Evolutionary conservation across 2,113 vertebrate species (phyloP), one percentile per base, ranked within the genome.

Genomic region (Agapornis roseicollis): DNA sequence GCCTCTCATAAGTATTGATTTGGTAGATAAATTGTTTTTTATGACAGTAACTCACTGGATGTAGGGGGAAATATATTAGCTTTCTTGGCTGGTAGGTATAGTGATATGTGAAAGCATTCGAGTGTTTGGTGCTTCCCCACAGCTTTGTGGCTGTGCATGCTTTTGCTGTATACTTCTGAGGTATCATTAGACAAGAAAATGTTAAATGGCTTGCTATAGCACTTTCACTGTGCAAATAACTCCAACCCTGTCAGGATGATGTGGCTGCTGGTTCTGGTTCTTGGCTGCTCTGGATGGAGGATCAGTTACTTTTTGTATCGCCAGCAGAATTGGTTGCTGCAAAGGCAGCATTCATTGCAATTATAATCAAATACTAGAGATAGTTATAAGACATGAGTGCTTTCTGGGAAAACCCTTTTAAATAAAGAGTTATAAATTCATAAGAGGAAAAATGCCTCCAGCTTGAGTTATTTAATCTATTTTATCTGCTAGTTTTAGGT

Each of bases 401-500:
- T 90, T 93, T 93, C 76, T 86, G 85, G 53, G 89, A 81, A 61
- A 97, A 93, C 82, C 69, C 95, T 90, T 84, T 83, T 88, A 91
- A 81, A 77, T 78, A 85, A 95, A 78, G 92, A 76, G 93, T 90
- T 96, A 74, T 94, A 88, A 93, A 85, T 86, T 72, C 74, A 50
- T 6, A 27, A 77, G 53, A 56, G n/a, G 82, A 87, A 96, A 90
- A 95, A 49, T 76, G 80, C 69, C 84, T 71, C 42, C 65, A 56
- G 88, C 85, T 88, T 14, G 28, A 93, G 93, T 27, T 66, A 60
- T 52, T 47, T 56, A 29, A 64, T 88, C 73, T 86, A 46, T 83
- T 88, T 31, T 55, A 56, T 66, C 77, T 47, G 42, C 78, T 46
- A 61, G 29, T 90, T 94, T 65, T 89, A 28, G 46, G 19, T 53